Base-by-base conservation (phyloP, 2,888 invertebrate species). In the Hyppa rectilinea region DNA sequence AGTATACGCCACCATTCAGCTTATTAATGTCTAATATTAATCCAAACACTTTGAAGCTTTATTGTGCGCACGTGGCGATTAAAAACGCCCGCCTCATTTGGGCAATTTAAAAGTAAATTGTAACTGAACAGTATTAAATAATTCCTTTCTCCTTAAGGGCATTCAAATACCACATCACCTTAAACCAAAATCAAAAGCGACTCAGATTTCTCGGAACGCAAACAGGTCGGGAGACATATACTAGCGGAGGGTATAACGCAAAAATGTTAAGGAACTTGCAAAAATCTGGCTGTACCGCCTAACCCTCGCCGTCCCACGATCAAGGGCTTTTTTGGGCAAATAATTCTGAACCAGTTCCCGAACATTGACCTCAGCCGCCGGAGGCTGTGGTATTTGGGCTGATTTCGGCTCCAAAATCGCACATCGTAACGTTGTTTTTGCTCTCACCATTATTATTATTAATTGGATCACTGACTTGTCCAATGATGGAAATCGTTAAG, bases 401-500 rank as follows among this genome's bases (percentile, higher is more conserved):
- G 92, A 94, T 93, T 95, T 93, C 89, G 93, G 90, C 81, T 87
- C 92, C 90, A 92, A 94, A 94, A 92, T 95, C 93, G 93, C 94
- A 94, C 93, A 86, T 92, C 89, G 92, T 89, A 89, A 91, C 92
- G 87, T 92, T 92, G 93, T 93, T 95, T 95, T 95, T 94, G 90
- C 91, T 73, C 80, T 86, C 86, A 85, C 86, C 91, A 87, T 92
- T 94, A 93, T 94, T 94, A 93, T 94, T 95, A 95, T 95, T 95
- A 95, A 95, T 95, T 95, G 95, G 95, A 95, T 93, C 95, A 94
- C 88, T 83, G 89, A 87, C 85, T 84, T 88, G 90, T 88, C 87
- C 91, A 88, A 88, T 87, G 88, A 89, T 89, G 90, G 90, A 87
- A 88, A 89, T 91, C 91, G 90, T 92, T 91, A 91, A 90, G 86